Evolutionary conservation across 2,797 vertebrate genomes (phyloP).

Genomic region (Oophaga sylvatica): DNA sequence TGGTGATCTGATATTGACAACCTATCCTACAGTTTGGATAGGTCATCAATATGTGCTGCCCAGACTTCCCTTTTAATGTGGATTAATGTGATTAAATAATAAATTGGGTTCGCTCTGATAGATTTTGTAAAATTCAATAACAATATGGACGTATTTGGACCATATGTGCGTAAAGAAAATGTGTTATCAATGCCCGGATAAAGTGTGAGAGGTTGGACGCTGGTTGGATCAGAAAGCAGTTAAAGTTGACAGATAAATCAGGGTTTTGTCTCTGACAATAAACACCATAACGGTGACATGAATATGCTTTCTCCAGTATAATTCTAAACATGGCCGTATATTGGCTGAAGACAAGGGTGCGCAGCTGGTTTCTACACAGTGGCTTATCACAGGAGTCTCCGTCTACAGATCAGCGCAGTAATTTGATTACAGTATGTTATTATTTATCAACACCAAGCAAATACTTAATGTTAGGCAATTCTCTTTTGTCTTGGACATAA

Average conservation of each 20-base stretch:
- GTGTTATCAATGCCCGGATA: background rate
- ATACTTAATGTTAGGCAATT: background rate
- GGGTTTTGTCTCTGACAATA: conserved; percentile 11
- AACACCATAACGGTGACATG: background rate
- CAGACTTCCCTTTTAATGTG: no score
- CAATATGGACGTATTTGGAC: background rate
- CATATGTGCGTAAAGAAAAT: background rate
- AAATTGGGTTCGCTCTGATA: background rate
- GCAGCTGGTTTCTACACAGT: conserved; percentile 8
- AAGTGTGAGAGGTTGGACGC: background rate
- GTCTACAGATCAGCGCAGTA: conserved; percentile 5
- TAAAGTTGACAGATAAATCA: background rate
- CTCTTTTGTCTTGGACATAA: no score
- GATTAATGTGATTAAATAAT: background rate
- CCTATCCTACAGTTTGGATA: no score
- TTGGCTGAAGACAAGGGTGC: conserved; percentile 8
- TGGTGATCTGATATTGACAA: no score
- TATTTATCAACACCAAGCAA: background rate
- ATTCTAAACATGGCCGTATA: background rate
- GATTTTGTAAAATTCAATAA: no score
- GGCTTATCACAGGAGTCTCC: conserved; percentile 14
- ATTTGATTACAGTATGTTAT: conserved; percentile 15
- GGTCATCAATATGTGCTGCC: no score
- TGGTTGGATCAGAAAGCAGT: background rate
- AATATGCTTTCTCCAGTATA: conserved; percentile 2